Conservation (phyloP, 2,888 invertebrate species). For the Dione vanillae region DNA sequence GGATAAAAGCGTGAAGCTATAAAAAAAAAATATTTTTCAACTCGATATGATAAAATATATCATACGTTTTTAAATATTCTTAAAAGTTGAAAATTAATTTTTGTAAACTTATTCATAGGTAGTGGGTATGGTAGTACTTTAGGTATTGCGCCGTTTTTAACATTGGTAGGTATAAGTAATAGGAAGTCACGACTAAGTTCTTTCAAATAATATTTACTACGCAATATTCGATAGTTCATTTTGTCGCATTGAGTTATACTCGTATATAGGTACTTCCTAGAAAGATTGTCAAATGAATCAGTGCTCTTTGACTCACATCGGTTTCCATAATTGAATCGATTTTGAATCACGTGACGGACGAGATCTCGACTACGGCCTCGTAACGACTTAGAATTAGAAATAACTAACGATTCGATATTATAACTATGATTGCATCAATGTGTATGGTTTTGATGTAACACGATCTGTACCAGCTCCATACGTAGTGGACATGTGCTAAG, state of each 20-base stretch:
- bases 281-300: constrained; percentile 25
- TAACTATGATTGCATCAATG: neutral
- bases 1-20: too few relatives aligned
- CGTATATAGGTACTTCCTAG: too few relatives aligned
- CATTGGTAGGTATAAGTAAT: too few relatives aligned
- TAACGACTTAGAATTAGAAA: neutral
- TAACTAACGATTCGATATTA: neutral
- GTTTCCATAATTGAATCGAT: constrained; percentile 2
- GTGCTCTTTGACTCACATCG: constrained; percentile 19
- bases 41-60: too few relatives aligned
- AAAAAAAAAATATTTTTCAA: too few relatives aligned
- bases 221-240: constrained; percentile 11
- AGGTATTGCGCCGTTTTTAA: too few relatives aligned
- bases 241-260: neutral
- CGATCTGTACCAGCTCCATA: neutral
- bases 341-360: neutral
- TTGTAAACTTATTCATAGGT: too few relatives aligned
- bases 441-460: neutral
- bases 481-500: constrained; percentile 9
- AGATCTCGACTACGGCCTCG: neutral
- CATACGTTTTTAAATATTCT: too few relatives aligned
- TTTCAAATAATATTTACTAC: constrained; percentile 1
- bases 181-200: neutral
- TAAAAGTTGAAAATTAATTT: too few relatives aligned
- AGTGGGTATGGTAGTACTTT: too few relatives aligned